Percentiles rank a stretch among this genome's conserved stretches.
Evolutionary conservation across 2,888 invertebrate genomes (phyloP).

Genomic region (Mythimna loreyi): DNA sequence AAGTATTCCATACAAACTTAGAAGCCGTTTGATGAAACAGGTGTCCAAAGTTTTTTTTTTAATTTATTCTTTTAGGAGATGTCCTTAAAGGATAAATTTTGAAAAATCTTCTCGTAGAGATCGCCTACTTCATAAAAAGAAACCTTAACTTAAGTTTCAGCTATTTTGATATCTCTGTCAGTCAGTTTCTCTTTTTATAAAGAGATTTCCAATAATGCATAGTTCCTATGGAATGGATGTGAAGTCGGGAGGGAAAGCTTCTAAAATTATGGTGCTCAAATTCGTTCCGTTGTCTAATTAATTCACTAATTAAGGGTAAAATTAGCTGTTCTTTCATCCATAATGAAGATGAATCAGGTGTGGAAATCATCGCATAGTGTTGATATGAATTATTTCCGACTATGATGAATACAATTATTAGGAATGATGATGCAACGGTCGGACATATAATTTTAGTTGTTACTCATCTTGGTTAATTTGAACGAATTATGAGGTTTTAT

Average conservation of each 20-base stretch:
- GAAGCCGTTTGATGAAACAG: no score
- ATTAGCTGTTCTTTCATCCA: constrained; percentile 35
- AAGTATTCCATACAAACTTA: no score
- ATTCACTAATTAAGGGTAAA: constrained; percentile 22
- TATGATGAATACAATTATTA: constrained; percentile 5
- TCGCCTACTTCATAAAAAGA: no score
- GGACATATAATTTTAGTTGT: constrained; percentile 11
- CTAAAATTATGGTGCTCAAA: constrained; percentile 1
- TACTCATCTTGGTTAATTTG: not conserved
- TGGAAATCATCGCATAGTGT: constrained; percentile 21
- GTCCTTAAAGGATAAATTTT: no score
- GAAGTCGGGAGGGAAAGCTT: not conserved
- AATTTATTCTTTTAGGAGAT: no score
- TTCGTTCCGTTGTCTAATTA: constrained; percentile 25
- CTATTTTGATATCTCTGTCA: no score
- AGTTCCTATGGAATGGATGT: no score
- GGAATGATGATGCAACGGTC: not conserved
- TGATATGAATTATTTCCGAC: constrained; percentile 34
- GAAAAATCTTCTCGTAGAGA: no score
- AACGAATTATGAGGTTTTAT: not conserved
- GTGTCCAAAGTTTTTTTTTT: no score
- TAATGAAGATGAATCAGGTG: constrained; percentile 38
- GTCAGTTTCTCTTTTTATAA: no score
- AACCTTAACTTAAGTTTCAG: no score
- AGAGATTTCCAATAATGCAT: no score